These are phyloP conservation scores for Dallia pectoralis DNA, from an alignment of 2,797 vertebrate species.

Conservation along the genomic window DNA sequence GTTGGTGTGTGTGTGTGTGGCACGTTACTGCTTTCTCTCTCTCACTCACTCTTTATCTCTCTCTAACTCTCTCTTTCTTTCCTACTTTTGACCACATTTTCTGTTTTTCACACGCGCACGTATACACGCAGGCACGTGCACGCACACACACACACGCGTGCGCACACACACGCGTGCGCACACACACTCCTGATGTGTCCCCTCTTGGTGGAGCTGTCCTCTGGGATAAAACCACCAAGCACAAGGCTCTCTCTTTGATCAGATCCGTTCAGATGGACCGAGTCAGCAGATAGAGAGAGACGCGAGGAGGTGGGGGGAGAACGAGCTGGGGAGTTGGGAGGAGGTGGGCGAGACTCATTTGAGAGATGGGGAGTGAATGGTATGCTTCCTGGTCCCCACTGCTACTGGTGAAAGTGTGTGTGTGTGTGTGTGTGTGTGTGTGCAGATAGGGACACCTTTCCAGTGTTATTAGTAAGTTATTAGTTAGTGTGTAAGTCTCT, in stretches of 20 bases:
- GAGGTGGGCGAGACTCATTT: neutral
- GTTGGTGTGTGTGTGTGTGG: neutral
- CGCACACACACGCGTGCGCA: neutral
- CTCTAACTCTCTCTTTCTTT: neutral
- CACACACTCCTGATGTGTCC: slow-evolving; percentile 6
- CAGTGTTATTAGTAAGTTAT: slow-evolving; percentile 26
- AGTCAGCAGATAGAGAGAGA: slow-evolving; percentile 7
- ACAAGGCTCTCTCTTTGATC: slow-evolving; percentile 14
- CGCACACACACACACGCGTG: neutral
- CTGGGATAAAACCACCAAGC: slow-evolving; percentile 4
- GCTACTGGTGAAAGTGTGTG: neutral
- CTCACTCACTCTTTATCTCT: neutral
- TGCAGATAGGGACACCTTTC: slow-evolving; percentile 53
- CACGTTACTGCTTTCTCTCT: neutral
- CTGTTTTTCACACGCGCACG: neutral
- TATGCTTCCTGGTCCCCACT: neutral
- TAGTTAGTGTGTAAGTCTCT: slow-evolving; percentile 26
- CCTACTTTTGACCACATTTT: neutral
- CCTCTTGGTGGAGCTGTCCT: slow-evolving; percentile 7
- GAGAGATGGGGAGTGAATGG: neutral
- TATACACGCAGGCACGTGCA: neutral
- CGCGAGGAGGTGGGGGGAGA: neutral
- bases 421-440: slow-evolving; percentile 40
- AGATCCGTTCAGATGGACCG: slow-evolving; percentile 1
- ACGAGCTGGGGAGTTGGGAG: neutral